Evolutionary conservation across 2,797 vertebrate genomes (phyloP).

Genomic region (Sebastiscus tertius): DNA sequence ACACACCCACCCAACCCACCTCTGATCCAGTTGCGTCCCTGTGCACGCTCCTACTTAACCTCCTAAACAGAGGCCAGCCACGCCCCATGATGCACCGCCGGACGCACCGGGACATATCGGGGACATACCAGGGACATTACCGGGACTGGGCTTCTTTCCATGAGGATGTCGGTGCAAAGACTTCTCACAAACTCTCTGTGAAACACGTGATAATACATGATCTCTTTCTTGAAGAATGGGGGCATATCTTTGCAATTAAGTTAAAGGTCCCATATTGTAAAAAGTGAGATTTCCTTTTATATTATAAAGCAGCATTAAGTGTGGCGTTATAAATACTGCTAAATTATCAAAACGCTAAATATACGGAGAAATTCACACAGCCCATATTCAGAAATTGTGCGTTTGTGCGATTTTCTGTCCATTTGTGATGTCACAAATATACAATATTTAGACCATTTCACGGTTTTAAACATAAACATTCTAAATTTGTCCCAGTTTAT

Average conservation of each 20-base stretch:
- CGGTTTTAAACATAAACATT: too few species aligned
- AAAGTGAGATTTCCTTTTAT: too few species aligned
- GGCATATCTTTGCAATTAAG: neutral
- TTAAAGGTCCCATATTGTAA: too few species aligned
- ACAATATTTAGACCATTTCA: too few species aligned
- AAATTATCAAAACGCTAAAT: too few species aligned
- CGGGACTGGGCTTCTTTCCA: slow-evolving; percentile 18
- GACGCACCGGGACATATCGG: neutral
- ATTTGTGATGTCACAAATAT: too few species aligned
- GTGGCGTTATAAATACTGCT: accelerated
- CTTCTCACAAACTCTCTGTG: neutral
- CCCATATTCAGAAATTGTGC: too few species aligned
- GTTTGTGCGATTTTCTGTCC: too few species aligned
- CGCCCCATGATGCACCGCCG: slow-evolving; percentile 33
- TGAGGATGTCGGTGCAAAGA: slow-evolving; percentile 7
- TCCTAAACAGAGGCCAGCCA: slow-evolving; percentile 71
- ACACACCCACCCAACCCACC: neutral
- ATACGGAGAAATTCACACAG: too few species aligned
- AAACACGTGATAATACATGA: neutral
- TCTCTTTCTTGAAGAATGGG: neutral
- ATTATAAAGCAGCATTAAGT: too few species aligned
- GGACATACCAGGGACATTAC: neutral
- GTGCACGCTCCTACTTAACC: slow-evolving; percentile 78
- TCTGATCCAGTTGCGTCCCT: slow-evolving; percentile 70
- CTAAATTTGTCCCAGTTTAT: too few species aligned